Evolutionary conservation across 2,113 vertebrate species (phyloP), one percentile per base, ranked within the genome.

Genomic region (Apteryx mantelli): DNA sequence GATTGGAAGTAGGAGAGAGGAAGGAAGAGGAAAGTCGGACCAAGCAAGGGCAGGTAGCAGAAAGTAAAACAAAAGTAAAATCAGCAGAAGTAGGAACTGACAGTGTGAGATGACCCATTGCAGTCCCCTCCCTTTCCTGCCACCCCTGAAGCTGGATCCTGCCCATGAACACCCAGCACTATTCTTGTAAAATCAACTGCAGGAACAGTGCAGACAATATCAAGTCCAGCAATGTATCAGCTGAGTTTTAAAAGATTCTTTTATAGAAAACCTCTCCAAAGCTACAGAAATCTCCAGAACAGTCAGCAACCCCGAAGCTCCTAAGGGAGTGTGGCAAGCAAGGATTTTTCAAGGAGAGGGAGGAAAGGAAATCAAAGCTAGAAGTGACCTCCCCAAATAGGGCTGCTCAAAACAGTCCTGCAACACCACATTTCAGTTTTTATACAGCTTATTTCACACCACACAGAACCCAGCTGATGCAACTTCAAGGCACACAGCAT

Each of bases 361-460:
- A 88, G 77, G 71, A 65, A 79, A 79, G 60, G 9, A 88, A 87
- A 82, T 13, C 5, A 11, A 74, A 77, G 48, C 61, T 32, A 86
- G 44, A n/a, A 58, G 46, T 1, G 5, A 50, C 28, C 22, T 56
- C 48, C 50, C 30, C 10, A 50, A 55, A 8, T 7, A 40, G 30
- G 40, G 38, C 2, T 56, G 30, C 20, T 24, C 6, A 24, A 13
- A 88, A 34, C 46, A 56, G 48, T 25, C 56, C 74, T 53, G 15
- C 32, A 38, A 28, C 53, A 25, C 32, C 75, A 6, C 34, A 4
- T 40, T 50, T 78, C 56, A 16, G 36, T 84, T 55, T 34, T 73
- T 15, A 0, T 0, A 0, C 53, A 8, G 64, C n/a, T 86, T 18
- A 36, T 60, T 56, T 69, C 76, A n/a, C 18, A 3, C 36, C 5